Base-by-base conservation (phyloP, 2,113 vertebrate species). In the Sceloporus tristichus region DNA sequence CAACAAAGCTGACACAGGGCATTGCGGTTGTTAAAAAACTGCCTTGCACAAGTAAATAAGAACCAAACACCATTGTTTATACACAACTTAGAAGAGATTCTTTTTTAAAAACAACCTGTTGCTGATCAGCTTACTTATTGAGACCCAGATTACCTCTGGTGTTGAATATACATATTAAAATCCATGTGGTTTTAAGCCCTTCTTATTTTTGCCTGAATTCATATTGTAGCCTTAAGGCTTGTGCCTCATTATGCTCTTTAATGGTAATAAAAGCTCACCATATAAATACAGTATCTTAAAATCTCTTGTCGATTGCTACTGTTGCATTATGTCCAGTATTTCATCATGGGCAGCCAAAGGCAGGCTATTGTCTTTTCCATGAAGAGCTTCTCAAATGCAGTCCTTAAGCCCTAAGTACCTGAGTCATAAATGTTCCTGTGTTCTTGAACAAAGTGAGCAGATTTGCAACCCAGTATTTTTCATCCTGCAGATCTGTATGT, bases 151-250 rank as follows among this genome's bases (percentile, higher is more conserved):
- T 78, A 74, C 91, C 85, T 96, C 79, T 78, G 0, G 71, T 86
- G n/a, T 71, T 94, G 92, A 92, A 90, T 90, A n/a, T 93, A 93
- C 79, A 81, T 93, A 75, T 5, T 75, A 93, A 91, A 91, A 79
- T 92, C 80, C 79, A 83, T 84, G 76, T 91, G 85, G 88, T 94
- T 94, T 62, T 94, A 92, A 93, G 90, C 88, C 90, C 94, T 89
- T 82, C 40, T n/a, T 38, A 92, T 89, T 92, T 95, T 94, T 84
- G 89, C 91, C 90, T 91, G 84, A 91, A 92, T 95, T 95, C 82
- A 90, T 91, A 86, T 94, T 95, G 94, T 93, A 86, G 92, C 96
- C 96, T 97, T 96, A 95, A 96, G 95, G 94, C 95, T 92, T 89
- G 93, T 96, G 94, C 93, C 95, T 95, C 91, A 68, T 95, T 88